Evolutionary conservation across 2,797 vertebrate genomes (phyloP), one percentile per base, ranked within the genome.

Genomic region (Capromys pilorides): DNA sequence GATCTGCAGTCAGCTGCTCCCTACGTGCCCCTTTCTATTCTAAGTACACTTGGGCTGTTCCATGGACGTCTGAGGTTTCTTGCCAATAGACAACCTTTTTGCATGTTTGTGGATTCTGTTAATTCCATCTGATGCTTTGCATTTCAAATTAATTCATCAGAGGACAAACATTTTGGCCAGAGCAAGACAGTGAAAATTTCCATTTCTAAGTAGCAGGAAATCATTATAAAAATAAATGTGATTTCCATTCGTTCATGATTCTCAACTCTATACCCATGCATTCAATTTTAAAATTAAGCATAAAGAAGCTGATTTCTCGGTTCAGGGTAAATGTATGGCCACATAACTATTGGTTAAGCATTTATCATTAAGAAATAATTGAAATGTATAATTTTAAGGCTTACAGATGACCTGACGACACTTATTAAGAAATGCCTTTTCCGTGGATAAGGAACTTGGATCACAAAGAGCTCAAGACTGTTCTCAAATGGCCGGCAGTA

Each of bases 111-210:
- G 0, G 1, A 66, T 62, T 92, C 97, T 96, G 89, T 95, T 94
- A 96, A 77, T 90, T 96, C 81, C 87, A 94, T 93, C 61, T 95
- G 86, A 28, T 62, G 81, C 78, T 75, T 96, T 90, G 81, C 59
- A 83, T 75, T 90, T 95, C 89, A 94, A 59, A 95, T 95, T 89
- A 96, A 93, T 90, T 87, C 91, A 95, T 96, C 95, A 94, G 67
- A 81, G 94, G 79, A 89, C 75, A 69, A 95, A 80, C 28, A 80
- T 93, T 94, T 94, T 96, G 94, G 91, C 94, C 82, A 86, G 61
- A 86, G 41, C 8, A 71, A 97, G 69, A 73, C 28, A 54, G 57
- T 49, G 61, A 96, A 61, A 96, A 93, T 90, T 97, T 95, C 90
- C 67, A 95, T 89, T 96, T 95, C 84, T 91, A 95, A 96, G 91